Conservation (phyloP, 92 coral and sea anemone species). For the Phenganax stokvisi region DNA sequence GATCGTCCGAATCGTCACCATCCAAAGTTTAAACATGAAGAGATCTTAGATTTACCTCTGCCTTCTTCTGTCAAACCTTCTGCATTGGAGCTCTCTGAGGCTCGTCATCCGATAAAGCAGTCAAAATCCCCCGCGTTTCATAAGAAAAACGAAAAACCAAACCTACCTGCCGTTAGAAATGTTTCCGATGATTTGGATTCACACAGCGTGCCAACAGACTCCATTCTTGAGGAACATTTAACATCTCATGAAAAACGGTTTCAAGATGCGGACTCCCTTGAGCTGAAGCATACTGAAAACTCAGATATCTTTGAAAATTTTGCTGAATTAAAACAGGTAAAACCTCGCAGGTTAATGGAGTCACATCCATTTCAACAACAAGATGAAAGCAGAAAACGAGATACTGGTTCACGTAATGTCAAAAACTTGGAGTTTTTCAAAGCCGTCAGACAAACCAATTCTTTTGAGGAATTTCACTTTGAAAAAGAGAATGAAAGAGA, state of each 20-base stretch:
- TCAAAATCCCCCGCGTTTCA: neutral
- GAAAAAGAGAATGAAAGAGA: neutral
- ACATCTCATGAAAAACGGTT: neutral
- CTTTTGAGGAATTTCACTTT: no score
- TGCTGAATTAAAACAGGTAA: neutral
- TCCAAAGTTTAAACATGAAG: slow-evolving; percentile 35
- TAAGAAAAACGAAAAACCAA: neutral
- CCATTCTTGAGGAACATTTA: neutral
- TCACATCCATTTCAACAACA: neutral
- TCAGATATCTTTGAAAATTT: neutral
- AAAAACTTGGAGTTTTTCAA: neutral
- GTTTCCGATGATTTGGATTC: neutral
- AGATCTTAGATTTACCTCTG: slow-evolving; percentile 28
- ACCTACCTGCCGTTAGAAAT: neutral
- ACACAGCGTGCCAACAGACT: neutral
- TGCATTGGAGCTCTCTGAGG: slow-evolving; percentile 18
- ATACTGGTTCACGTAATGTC: no score
- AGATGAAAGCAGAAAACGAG: no score
- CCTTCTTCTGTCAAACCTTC: slow-evolving; percentile 27
- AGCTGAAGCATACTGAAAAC: neutral
- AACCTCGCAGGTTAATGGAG: neutral
- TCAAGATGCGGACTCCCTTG: neutral
- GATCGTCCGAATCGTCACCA: slow-evolving; percentile 30
- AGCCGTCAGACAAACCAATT: neutral
- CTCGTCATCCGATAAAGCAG: neutral